phyloP scores from a whole-genome alignment of 2,888 invertebrate genomes.

The Plutella xylostella region DNA sequence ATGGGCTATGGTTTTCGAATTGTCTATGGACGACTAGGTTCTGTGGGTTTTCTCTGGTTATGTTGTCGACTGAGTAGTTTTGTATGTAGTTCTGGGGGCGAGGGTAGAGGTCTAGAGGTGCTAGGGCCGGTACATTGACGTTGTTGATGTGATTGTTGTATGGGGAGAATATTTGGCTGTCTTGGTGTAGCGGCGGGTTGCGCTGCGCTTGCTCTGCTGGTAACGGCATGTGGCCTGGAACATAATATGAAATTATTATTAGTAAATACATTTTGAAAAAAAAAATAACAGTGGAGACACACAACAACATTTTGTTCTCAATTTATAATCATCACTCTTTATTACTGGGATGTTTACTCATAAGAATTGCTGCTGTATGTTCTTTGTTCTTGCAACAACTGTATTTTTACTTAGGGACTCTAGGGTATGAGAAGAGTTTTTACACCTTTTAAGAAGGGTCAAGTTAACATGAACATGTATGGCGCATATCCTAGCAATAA shows the following conservation, averaged over 20 bases:
- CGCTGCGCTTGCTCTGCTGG: slow-evolving; percentile 25
- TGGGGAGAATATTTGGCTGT: slow-evolving; percentile 39
- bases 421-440: too few species aligned
- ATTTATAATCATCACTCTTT: too few species aligned
- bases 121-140: slow-evolving; percentile 28
- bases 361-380: too few species aligned
- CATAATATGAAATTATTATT: neutral
- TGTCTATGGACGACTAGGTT: slow-evolving; percentile 52
- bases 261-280: too few species aligned
- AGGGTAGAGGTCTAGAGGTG: slow-evolving; percentile 38
- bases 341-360: too few species aligned
- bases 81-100: slow-evolving; percentile 41
- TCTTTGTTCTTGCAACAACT: too few species aligned
- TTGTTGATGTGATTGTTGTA: slow-evolving; percentile 36
- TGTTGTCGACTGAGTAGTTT: slow-evolving; percentile 26
- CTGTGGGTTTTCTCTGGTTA: slow-evolving; percentile 44
- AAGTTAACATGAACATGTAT: too few species aligned
- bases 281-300: too few species aligned
- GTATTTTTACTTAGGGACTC: too few species aligned
- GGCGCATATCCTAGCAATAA: too few species aligned
- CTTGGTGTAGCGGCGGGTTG: slow-evolving; percentile 19
- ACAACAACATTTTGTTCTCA: too few species aligned
- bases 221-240: slow-evolving; percentile 45
- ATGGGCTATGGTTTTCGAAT: slow-evolving; percentile 42
- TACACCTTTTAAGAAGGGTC: too few species aligned